A percentile compares a stretch with the other conserved stretches of the same genome.
Conservation (phyloP, 1,140 invertebrate genomes). For the Doryteuthis pealeii region DNA sequence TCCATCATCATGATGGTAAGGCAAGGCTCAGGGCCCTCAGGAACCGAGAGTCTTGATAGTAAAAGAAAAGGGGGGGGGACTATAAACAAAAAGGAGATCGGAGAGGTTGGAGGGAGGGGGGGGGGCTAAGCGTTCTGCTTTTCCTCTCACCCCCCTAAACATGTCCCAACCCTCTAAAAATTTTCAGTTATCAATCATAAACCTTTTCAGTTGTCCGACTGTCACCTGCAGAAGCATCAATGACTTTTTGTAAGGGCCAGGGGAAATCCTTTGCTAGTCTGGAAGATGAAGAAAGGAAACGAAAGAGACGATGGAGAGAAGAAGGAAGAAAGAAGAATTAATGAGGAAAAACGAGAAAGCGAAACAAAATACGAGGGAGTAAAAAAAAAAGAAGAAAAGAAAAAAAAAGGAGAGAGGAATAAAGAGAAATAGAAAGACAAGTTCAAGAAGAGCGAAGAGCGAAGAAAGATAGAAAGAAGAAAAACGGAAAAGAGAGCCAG, state of each 20-base stretch:
- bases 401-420: too few species aligned
- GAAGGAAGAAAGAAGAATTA: too few species aligned
- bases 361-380: too few species aligned
- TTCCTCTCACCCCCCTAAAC: not conserved
- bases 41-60: not conserved
- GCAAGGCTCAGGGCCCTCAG: not conserved
- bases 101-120: not conserved
- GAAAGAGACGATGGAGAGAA: too few species aligned
- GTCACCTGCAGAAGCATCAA: conserved; percentile 3
- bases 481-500: too few species aligned
- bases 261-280: not conserved
- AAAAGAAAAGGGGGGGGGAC: conserved; percentile 2
- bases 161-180: not conserved
- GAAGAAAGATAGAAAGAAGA: too few species aligned
- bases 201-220: not conserved
- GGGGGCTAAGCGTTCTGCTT: not conserved
- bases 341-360: too few species aligned
- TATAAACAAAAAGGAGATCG: not conserved
- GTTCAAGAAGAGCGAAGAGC: too few species aligned
- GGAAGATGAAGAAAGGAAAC: too few species aligned
- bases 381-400: too few species aligned
- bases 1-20: not conserved
- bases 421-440: too few species aligned
- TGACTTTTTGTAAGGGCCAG: not conserved
- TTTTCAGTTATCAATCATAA: not conserved